Conservation (phyloP, 2,888 invertebrate species). For the Odiellus spinosus region DNA sequence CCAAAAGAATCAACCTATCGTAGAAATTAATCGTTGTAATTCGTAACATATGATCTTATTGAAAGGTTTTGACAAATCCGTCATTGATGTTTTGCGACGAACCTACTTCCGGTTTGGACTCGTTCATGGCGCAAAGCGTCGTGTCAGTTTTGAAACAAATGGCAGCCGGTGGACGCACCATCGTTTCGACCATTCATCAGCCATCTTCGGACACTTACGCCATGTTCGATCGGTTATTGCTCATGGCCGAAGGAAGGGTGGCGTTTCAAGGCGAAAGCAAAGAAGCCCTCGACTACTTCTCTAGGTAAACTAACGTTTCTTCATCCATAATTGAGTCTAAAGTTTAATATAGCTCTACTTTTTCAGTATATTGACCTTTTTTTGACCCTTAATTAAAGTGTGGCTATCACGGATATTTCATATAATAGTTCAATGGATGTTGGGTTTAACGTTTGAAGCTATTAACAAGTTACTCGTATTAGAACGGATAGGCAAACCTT, state of each 20-base stretch:
- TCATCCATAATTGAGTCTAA: too few species aligned
- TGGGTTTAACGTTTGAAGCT: too few species aligned
- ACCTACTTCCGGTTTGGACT: conserved; percentile 90
- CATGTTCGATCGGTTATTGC: conserved; percentile 35
- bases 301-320: conserved; percentile 18
- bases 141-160: conserved; percentile 45
- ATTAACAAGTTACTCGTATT: too few species aligned
- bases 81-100: conserved; percentile 92
- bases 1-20: too few species aligned
- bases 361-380: too few species aligned
- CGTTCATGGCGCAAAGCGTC: conserved; percentile 90
- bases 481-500: too few species aligned
- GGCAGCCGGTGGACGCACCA: conserved; percentile 34
- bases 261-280: conserved; percentile 36
- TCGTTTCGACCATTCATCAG: conserved; percentile 40
- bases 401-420: too few species aligned
- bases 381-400: too few species aligned
- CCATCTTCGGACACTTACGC: conserved; percentile 37
- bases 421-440: too few species aligned
- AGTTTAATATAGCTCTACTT: too few species aligned
- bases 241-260: conserved; percentile 37
- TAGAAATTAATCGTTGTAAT: too few species aligned
- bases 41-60: too few species aligned
- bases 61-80: conserved; percentile 76
- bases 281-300: conserved; percentile 31